Evolutionary conservation across 2,888 invertebrate genomes (phyloP).

Genomic region (Sinodicranocentrus sp.): DNA sequence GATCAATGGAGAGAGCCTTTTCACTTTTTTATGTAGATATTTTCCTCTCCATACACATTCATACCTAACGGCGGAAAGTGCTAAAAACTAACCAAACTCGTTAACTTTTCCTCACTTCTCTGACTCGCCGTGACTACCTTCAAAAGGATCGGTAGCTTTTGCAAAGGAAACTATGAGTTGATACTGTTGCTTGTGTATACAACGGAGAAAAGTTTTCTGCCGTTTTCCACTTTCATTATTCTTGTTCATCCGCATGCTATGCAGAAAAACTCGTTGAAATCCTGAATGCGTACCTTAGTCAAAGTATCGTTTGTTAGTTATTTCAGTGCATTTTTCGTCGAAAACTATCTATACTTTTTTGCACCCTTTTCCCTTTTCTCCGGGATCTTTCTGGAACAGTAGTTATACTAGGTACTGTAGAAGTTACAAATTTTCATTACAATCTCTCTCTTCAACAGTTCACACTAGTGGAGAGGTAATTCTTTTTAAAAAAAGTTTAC

Average conservation of each 20-base stretch:
- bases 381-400: neutral
- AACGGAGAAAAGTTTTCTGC: slow-evolving; percentile 23
- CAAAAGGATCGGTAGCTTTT: slow-evolving; percentile 41
- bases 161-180: slow-evolving; percentile 18
- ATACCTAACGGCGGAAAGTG: slow-evolving; percentile 42
- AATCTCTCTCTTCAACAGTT: slow-evolving; percentile 16
- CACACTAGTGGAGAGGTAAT: neutral
- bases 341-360: slow-evolving; percentile 2
- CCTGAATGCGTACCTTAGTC: neutral
- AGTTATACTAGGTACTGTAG: slow-evolving; percentile 14
- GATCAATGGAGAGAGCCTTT: slow-evolving; percentile 23
- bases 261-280: slow-evolving; percentile 34
- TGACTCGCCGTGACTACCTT: slow-evolving; percentile 35
- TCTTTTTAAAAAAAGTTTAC: slow-evolving; percentile 7
- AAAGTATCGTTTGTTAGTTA: slow-evolving; percentile 4
- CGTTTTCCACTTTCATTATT: slow-evolving; percentile 41
- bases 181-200: neutral
- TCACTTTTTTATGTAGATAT: slow-evolving; percentile 11
- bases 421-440: slow-evolving; percentile 47
- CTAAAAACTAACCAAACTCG: slow-evolving; percentile 59
- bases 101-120: slow-evolving; percentile 56
- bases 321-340: neutral
- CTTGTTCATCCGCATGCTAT: slow-evolving; percentile 23
- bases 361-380: neutral
- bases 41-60: neutral